These are phyloP conservation scores for Periplaneta americana DNA, from an alignment of 1,140 invertebrate species.

Conservation along the genomic window DNA sequence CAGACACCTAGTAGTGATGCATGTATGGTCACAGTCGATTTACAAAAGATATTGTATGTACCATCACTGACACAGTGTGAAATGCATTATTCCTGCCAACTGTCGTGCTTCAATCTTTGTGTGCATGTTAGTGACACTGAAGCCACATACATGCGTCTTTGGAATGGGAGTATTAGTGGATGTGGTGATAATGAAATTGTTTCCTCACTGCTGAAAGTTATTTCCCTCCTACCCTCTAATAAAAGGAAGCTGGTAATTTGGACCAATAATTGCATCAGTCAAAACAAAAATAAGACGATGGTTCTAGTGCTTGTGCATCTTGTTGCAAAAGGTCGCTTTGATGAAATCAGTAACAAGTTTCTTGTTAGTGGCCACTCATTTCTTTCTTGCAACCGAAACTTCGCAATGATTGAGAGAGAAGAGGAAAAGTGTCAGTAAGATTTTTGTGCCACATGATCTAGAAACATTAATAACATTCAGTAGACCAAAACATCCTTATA, in stretches of 20 bases:
- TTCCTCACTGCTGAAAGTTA: not conserved
- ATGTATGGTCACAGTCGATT: not conserved
- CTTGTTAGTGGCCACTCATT: constrained; percentile 13
- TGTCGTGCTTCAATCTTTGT: not conserved
- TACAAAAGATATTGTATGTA: not conserved
- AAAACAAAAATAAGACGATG: constrained; percentile 1
- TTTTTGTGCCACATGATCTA: not conserved
- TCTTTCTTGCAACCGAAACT: constrained; percentile 14
- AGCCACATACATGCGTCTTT: not conserved
- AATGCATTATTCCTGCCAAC: not conserved
- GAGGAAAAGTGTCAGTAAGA: constrained; percentile 15
- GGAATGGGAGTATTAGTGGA: not conserved
- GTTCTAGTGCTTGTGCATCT: not conserved
- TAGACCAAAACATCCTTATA: not conserved
- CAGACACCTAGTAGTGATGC: not conserved
- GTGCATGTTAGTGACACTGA: not conserved
- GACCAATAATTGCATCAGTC: not conserved
- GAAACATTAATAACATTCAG: not conserved
- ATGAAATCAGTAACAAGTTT: constrained; percentile 8
- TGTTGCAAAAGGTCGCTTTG: not conserved
- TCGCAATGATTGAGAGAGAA: constrained; percentile 16
- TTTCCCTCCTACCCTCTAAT: not conserved
- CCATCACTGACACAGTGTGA: not conserved
- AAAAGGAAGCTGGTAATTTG: not conserved
- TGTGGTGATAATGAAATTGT: not conserved